Conservation (phyloP, 2,797 vertebrate species). For the Aulostomus chinensis region DNA sequence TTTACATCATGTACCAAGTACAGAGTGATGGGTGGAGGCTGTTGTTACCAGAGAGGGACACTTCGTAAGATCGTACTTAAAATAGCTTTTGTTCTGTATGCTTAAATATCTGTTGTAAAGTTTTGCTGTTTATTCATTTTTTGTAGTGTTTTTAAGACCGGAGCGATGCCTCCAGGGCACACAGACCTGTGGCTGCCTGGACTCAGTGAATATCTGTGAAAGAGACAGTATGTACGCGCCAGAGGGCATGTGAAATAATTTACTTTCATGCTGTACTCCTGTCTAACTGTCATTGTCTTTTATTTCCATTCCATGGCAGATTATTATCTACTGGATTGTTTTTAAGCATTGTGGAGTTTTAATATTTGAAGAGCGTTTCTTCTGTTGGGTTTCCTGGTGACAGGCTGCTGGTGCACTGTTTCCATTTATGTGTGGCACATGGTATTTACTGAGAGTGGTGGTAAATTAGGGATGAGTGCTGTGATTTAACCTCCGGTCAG, state of each 20-base stretch:
- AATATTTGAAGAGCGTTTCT: conserved; percentile 47
- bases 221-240: conserved; percentile 68
- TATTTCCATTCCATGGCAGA: conserved; percentile 61
- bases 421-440: conserved; percentile 32
- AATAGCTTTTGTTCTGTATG: too few species aligned
- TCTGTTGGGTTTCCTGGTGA: conserved; percentile 43
- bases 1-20: too few species aligned
- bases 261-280: conserved; percentile 69
- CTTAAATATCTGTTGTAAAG: background rate
- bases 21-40: too few species aligned
- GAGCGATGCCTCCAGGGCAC: conserved; percentile 39
- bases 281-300: conserved; percentile 71
- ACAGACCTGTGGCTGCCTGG: conserved; percentile 50
- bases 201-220: conserved; percentile 64
- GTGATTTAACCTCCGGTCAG: conserved; percentile 21
- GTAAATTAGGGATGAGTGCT: conserved; percentile 17
- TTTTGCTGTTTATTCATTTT: conserved; percentile 5
- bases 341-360: conserved; percentile 36
- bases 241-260: conserved; percentile 74
- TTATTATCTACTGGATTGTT: conserved; percentile 59
- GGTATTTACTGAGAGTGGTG: conserved; percentile 21
- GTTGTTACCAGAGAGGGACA: too few species aligned
- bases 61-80: too few species aligned
- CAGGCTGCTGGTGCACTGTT: conserved; percentile 25
- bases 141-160: conserved; percentile 26